phyloP scores from a whole-genome alignment of 1,140 invertebrate species.

The Drosophila simulans region DNA sequence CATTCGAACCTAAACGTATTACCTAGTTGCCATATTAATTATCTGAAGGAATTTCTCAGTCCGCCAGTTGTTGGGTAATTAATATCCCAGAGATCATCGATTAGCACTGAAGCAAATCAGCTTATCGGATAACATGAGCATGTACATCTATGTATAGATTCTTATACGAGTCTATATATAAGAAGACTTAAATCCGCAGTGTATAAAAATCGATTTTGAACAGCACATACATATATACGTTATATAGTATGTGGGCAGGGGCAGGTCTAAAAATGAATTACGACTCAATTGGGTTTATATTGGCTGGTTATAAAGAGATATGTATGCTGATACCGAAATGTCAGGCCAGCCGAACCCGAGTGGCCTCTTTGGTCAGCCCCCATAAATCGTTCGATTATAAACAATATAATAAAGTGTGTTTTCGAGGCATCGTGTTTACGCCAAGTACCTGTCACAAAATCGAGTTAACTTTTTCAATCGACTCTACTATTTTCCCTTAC shows the following conservation, averaged over 20 bases:
- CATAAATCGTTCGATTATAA: constrained; percentile 69
- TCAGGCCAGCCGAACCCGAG: constrained; percentile 20
- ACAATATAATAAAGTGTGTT: constrained; percentile 35
- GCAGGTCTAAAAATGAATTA: constrained; percentile 49
- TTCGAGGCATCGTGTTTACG: constrained; percentile 24
- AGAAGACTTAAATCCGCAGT: neutral
- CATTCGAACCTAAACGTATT: constrained; percentile 29
- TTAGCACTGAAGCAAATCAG: constrained; percentile 12
- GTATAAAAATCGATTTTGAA: neutral
- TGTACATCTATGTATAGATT: neutral
- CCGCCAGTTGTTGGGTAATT: constrained; percentile 16
- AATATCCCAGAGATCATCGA: constrained; percentile 7
- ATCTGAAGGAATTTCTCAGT: constrained; percentile 30
- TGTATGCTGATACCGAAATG: constrained; percentile 41
- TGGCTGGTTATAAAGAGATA: constrained; percentile 53
- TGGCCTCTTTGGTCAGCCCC: constrained; percentile 27
- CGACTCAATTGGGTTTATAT: constrained; percentile 44
- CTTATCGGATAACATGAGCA: constrained; percentile 23
- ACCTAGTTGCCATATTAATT: constrained; percentile 34
- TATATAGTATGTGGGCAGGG: neutral
- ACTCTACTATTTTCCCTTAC: neutral
- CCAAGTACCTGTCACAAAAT: constrained; percentile 59
- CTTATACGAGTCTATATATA: neutral
- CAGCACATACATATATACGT: neutral
- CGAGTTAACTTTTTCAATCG: constrained; percentile 8